Evolutionary conservation across 2,888 invertebrate genomes (phyloP).

Genomic region (Drosophila maculinotata): DNA sequence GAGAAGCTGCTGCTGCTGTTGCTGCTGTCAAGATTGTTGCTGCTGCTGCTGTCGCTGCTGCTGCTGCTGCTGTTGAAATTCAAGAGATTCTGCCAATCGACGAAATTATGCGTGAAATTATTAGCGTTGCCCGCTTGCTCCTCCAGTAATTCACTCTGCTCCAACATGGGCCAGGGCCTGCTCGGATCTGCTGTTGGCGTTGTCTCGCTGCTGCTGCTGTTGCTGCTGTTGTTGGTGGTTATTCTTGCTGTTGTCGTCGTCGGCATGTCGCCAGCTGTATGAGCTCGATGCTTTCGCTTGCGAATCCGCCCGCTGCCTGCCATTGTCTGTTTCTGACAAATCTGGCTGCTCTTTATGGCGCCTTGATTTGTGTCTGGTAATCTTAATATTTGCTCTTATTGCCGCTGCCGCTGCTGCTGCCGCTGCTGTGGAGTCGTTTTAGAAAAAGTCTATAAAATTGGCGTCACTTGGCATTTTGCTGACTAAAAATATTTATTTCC

Average conservation of each 20-base stretch:
- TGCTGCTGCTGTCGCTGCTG: constrained; percentile 14
- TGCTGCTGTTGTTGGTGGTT: constrained; percentile 9
- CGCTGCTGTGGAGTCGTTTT: constrained; percentile 30
- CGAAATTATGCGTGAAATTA: constrained; percentile 80
- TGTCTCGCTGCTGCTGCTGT: constrained; percentile 7
- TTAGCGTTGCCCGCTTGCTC: constrained; percentile 53
- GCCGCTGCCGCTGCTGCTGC: too few species aligned
- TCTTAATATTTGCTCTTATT: constrained; percentile 19
- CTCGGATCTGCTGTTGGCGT: constrained; percentile 15
- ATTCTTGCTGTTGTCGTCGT: constrained; percentile 15
- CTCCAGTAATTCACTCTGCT: constrained; percentile 29
- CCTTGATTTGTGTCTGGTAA: constrained; percentile 37
- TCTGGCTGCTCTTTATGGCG: constrained; percentile 56
- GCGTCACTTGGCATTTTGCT: constrained; percentile 62
- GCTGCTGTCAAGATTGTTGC: constrained; percentile 15
- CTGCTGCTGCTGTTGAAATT: constrained; percentile 52
- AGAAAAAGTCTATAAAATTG: constrained; percentile 76
- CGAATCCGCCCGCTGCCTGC: constrained; percentile 59
- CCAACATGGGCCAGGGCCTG: constrained; percentile 33
- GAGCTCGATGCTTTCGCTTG: constrained; percentile 70
- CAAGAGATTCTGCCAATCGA: constrained; percentile 75
- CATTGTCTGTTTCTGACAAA: constrained; percentile 43
- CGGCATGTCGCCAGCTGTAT: constrained; percentile 62
- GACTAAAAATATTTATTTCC: constrained; percentile 15
- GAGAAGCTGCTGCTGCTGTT: constrained; percentile 34